These are phyloP conservation scores for Halichoeres trimaculatus DNA, from an alignment of 2,113 vertebrate genomes.

Conservation along the genomic window DNA sequence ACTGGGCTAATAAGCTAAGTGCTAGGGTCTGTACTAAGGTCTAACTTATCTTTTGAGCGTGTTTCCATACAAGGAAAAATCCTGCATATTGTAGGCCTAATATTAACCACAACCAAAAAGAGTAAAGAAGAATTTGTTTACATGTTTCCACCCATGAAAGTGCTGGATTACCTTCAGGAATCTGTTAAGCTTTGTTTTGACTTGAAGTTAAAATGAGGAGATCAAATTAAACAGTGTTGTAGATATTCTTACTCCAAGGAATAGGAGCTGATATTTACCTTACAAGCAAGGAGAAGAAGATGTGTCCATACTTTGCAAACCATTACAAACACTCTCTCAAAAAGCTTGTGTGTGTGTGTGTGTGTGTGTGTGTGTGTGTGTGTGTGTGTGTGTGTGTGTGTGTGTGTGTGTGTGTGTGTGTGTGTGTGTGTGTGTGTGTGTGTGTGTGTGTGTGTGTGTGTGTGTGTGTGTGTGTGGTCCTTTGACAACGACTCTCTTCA, in stretches of 20 bases:
- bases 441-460: background rate
- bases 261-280: conserved; percentile 11
- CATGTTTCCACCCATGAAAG: too few species aligned
- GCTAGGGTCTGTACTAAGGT: too few species aligned
- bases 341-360: background rate
- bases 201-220: background rate
- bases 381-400: background rate
- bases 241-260: background rate
- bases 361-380: background rate
- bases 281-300: conserved; percentile 5
- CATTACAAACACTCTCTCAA: background rate
- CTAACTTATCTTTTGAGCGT: too few species aligned
- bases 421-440: background rate
- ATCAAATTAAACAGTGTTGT: background rate
- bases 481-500: conserved; percentile 18
- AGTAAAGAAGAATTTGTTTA: background rate
- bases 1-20: too few species aligned
- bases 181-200: background rate
- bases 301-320: conserved; percentile 4
- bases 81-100: background rate
- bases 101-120: background rate
- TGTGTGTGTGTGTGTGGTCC: conserved; percentile 3
- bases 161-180: background rate
- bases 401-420: conserved; percentile 1
- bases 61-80: too few species aligned